phyloP scores from a whole-genome alignment of 2,888 invertebrate genomes.

The Junonia oenone region DNA sequence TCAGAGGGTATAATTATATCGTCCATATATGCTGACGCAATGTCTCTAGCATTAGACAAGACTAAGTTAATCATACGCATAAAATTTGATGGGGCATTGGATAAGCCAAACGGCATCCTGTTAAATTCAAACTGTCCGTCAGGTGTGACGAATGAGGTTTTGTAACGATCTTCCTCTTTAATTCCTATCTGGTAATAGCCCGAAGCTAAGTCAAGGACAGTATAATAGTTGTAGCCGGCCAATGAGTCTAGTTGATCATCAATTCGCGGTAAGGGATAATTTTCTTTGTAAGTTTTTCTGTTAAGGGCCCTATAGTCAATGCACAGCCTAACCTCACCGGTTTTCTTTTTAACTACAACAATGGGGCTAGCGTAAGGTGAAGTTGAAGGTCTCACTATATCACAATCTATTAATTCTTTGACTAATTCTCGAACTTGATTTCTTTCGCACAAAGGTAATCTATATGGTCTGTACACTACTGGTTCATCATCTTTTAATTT shows the following conservation, averaged over 20 bases:
- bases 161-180: background rate
- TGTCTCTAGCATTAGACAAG: background rate
- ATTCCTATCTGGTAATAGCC: background rate
- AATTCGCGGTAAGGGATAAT: background rate
- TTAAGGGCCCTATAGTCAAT: conserved; percentile 1
- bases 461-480: background rate
- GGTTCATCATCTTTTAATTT: background rate
- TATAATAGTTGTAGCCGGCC: background rate
- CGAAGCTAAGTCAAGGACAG: background rate
- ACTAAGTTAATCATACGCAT: background rate
- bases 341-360: background rate
- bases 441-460: background rate
- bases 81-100: background rate
- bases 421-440: background rate
- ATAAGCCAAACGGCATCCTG: background rate
- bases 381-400: background rate
- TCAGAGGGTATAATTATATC: no score
- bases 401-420: background rate
- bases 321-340: background rate
- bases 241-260: conserved; percentile 1
- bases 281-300: background rate
- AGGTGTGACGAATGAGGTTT: background rate
- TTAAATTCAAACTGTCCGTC: background rate
- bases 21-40: no score
- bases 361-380: background rate